Conservation (phyloP, 2,888 invertebrate species). For the Diachrysia chrysitis region DNA sequence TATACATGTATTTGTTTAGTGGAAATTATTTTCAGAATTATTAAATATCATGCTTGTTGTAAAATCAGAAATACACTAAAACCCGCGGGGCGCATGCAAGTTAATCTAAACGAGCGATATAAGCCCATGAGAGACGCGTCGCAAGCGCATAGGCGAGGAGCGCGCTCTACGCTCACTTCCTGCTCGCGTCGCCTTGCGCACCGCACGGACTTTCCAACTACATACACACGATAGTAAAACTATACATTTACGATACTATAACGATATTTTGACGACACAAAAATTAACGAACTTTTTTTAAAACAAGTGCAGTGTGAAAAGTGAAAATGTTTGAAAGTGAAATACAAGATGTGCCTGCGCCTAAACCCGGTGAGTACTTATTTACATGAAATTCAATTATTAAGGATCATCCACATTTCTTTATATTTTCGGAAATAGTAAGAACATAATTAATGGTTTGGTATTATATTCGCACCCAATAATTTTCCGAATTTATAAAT, state of each 20-base stretch:
- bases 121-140: slow-evolving; percentile 35
- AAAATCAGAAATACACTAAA: slow-evolving; percentile 11
- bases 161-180: slow-evolving; percentile 59
- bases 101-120: slow-evolving; percentile 43
- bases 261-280: neutral
- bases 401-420: neutral
- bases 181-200: slow-evolving; percentile 53
- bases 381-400: neutral
- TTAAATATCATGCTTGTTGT: neutral
- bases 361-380: slow-evolving; percentile 64
- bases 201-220: slow-evolving; percentile 19
- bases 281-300: slow-evolving; percentile 15
- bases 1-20: no score
- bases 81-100: slow-evolving; percentile 15
- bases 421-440: neutral
- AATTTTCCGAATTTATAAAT: no score
- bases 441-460: no score
- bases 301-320: slow-evolving; percentile 52
- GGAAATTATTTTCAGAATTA: no score
- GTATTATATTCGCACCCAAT: no score
- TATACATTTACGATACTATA: slow-evolving; percentile 15
- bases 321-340: slow-evolving; percentile 66
- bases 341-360: slow-evolving; percentile 53
- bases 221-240: slow-evolving; percentile 9
- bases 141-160: slow-evolving; percentile 50